Conservation (phyloP, 2,888 invertebrate genomes). For the Taphrorychus bicolor region DNA sequence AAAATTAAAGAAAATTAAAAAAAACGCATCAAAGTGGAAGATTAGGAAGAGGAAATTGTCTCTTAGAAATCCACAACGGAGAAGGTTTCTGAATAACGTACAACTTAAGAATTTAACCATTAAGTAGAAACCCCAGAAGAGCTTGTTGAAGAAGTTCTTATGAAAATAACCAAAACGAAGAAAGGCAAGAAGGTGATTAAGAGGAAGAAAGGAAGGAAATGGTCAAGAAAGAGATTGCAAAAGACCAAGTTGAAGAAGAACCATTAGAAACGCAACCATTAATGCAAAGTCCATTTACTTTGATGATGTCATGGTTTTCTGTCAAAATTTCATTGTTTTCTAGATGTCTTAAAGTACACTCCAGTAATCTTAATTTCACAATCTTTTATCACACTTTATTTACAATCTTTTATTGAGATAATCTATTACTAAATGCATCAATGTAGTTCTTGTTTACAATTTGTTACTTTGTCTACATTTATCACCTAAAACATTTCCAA, state of each 20-base stretch:
- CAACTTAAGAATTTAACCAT: not conserved
- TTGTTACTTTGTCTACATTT: too few species aligned
- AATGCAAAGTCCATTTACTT: too few species aligned
- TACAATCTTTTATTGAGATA: too few species aligned
- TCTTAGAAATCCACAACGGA: conserved; percentile 15
- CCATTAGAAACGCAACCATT: conserved; percentile 40
- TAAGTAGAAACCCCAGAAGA: conserved; percentile 46
- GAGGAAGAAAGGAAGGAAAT: conserved; percentile 53
- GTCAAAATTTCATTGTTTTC: too few species aligned
- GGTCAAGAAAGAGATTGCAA: conserved; percentile 47
- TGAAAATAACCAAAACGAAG: not conserved
- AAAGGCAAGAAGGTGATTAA: conserved; percentile 16
- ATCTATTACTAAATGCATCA: too few species aligned
- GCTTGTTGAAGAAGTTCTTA: conserved; percentile 43
- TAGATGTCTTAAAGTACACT: too few species aligned
- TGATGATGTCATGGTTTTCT: too few species aligned
- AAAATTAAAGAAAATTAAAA: conserved; percentile 42
- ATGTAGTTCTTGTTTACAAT: too few species aligned
- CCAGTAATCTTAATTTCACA: too few species aligned
- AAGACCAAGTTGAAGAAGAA: conserved; percentile 21
- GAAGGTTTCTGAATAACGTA: conserved; percentile 43
- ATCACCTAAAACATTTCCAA: too few species aligned
- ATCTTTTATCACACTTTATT: too few species aligned
- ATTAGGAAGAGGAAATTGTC: conserved; percentile 5
- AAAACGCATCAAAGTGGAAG: conserved; percentile 29